phyloP scores from a whole-genome alignment of 92 coral and sea anemone genomes.

The Bergia puertoricense region DNA sequence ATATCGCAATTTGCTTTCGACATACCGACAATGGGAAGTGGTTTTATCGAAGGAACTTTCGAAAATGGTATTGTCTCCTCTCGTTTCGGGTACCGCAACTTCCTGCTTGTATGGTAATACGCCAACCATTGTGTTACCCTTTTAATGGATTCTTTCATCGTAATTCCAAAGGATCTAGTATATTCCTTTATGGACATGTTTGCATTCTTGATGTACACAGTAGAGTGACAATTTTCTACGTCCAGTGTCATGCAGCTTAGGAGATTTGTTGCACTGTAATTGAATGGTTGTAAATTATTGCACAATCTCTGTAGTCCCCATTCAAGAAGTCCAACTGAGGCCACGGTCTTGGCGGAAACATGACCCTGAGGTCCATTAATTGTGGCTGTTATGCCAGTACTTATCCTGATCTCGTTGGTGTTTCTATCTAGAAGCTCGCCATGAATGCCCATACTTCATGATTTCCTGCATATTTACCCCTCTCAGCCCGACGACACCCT shows the following conservation, averaged over 20 bases:
- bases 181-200: constrained; percentile 56
- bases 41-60: constrained; percentile 44
- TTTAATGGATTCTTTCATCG: constrained; percentile 65
- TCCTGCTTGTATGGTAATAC: constrained; percentile 45
- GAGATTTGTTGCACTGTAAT: constrained; percentile 44
- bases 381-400: constrained; percentile 50
- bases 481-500: constrained; percentile 53
- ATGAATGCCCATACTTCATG: constrained; percentile 32
- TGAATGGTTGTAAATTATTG: constrained; percentile 34
- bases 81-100: constrained; percentile 64
- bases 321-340: constrained; percentile 58
- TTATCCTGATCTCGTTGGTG: constrained; percentile 9
- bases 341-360: constrained; percentile 62
- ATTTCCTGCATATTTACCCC: constrained; percentile 17
- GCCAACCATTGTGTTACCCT: constrained; percentile 55
- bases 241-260: constrained; percentile 72
- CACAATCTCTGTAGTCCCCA: constrained; percentile 54
- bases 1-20: constrained; percentile 38
- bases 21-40: constrained; percentile 50
- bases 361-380: constrained; percentile 41
- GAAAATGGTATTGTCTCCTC: constrained; percentile 47
- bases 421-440: constrained; percentile 58
- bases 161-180: constrained; percentile 49
- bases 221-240: too few relatives aligned
- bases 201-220: constrained; percentile 39